Base-by-base conservation (phyloP, 2,113 vertebrate genomes). In the Pseudorhombus dupliciocellatus region DNA sequence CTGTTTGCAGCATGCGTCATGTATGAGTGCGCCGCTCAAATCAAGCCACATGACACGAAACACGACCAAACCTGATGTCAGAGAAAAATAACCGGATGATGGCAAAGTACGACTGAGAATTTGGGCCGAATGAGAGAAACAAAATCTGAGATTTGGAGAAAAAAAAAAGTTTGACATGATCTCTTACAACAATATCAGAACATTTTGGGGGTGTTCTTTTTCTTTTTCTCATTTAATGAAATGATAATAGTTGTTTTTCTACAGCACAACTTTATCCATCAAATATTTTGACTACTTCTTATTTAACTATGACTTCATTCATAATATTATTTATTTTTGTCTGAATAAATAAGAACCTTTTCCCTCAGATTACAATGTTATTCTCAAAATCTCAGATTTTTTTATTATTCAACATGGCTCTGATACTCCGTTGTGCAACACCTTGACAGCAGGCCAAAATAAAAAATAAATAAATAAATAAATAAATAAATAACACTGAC, bases 1-100 rank as follows among this genome's bases (percentile, higher is more conserved):
- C 52, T 42, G 59, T 62, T 57, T 59, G n/a, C 25, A 52, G 83
- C 84, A 89, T 91, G 90, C 87, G 73, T 89, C 84, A 87, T 83
- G 83, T 53, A 73, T 50, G 59, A 75, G 51, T 55, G 44, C 54
- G 60, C 22, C 78, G 80, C 61, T 60, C 73, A 72, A 71, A 84
- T 81, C 24, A 84, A 64, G 77, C 69, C 66, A 81, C 77, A 90
- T 53, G 60, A 65, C 26, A 67, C 37, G 46, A 84, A 76, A 56
- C n/a, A 68, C 10, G 50, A 37, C 58, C 61, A 75, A 68, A 83
- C 61, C 73, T 44, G 54, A 83, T 59, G 60, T 34, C 58, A 75
- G 12, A 85, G 66, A 84, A 21, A 66, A 63, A 78, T 59, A 63
- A 60, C 53, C 70, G 73, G 85, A 80, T 50, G 64, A 86, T 80